phyloP scores from a whole-genome alignment of 2,797 vertebrate species.

The Garrulus glandarius region DNA sequence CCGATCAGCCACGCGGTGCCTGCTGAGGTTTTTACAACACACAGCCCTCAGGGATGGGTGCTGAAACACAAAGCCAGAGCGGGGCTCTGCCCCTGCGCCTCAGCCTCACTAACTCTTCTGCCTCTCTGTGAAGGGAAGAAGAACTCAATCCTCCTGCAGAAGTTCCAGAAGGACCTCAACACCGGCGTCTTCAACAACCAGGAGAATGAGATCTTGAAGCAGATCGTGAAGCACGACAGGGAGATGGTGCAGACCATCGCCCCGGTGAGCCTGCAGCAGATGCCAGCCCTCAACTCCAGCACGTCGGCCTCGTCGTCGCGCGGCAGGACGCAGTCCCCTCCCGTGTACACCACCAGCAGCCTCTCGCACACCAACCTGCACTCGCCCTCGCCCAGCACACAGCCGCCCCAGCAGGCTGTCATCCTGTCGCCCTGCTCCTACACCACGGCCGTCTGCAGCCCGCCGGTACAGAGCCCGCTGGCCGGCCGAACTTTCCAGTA shows the following conservation, averaged over 20 bases:
- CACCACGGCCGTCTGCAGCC: slow-evolving; percentile 88
- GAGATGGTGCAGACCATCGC: slow-evolving; percentile 97
- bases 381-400: slow-evolving; percentile 82
- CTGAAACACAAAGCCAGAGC: background rate
- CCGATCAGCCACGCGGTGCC: background rate
- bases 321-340: slow-evolving; percentile 83
- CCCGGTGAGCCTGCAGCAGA: slow-evolving; percentile 84
- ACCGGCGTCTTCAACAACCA: slow-evolving; percentile 98
- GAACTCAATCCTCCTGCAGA: slow-evolving; percentile 97
- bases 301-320: slow-evolving; percentile 82
- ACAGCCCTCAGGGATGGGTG: background rate
- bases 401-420: slow-evolving; percentile 82
- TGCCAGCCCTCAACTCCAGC: slow-evolving; percentile 83
- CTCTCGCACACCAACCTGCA: slow-evolving; percentile 86
- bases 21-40: background rate
- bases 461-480: slow-evolving; percentile 90
- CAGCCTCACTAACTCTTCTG: slow-evolving; percentile 29
- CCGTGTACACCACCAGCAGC: slow-evolving; percentile 81
- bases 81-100: accelerated
- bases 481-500: slow-evolving; percentile 94
- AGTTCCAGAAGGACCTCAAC: slow-evolving; percentile 99
- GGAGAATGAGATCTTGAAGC: slow-evolving; percentile 98
- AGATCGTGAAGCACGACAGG: slow-evolving; percentile 97
- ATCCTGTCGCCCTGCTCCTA: slow-evolving; percentile 93
- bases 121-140: slow-evolving; percentile 88